phyloP scores from a whole-genome alignment of 2,113 vertebrate genomes.

The Heptranchias perlo region DNA sequence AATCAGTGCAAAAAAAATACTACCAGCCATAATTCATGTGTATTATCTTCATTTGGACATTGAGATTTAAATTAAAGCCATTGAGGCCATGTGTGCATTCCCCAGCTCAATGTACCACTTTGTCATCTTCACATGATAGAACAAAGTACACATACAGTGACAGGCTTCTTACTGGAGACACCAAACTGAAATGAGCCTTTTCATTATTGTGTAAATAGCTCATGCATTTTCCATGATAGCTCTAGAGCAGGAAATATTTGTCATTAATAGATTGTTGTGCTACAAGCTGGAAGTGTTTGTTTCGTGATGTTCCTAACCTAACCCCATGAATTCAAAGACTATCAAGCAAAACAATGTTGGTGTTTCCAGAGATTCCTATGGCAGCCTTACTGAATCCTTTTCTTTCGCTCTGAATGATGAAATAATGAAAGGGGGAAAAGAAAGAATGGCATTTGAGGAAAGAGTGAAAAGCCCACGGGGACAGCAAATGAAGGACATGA shows the following conservation, averaged over 20 bases:
- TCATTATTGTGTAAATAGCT: constrained; percentile 25
- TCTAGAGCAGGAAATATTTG: neutral
- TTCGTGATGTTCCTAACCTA: neutral
- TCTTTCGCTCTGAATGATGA: neutral
- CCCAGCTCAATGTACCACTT: neutral
- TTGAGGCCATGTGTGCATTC: neutral
- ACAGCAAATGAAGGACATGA: neutral
- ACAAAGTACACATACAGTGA: neutral
- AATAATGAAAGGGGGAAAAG: neutral
- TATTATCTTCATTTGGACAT: neutral
- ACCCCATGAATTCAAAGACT: neutral
- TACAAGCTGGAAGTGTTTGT: neutral
- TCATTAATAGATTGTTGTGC: neutral
- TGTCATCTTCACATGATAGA: neutral
- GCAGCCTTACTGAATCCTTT: neutral
- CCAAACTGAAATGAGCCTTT: neutral
- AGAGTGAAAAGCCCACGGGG: neutral
- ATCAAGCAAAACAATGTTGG: neutral
- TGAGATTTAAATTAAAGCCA: constrained; percentile 18
- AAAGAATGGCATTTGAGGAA: neutral
- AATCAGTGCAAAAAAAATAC: neutral
- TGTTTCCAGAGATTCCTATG: neutral
- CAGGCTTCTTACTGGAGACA: neutral
- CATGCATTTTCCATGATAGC: constrained; percentile 22
- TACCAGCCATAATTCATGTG: constrained; percentile 11